phyloP scores from a whole-genome alignment of 1,140 invertebrate species.

The Aradophagus sp. region DNA sequence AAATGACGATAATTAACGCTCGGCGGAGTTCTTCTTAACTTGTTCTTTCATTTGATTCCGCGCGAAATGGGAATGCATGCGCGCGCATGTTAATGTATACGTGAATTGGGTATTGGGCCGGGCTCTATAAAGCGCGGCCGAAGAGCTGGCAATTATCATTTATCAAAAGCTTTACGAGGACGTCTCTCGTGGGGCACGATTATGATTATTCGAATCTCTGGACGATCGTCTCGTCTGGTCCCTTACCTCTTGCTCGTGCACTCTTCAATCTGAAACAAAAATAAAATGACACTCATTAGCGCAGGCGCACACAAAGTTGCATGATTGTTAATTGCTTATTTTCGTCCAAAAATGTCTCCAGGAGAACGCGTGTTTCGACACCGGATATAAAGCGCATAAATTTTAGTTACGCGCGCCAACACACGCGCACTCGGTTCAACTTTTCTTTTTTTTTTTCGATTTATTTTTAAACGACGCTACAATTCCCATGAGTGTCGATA shows the following conservation, averaged over 20 bases:
- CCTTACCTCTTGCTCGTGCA: conserved; percentile 70
- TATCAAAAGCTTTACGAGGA: conserved; percentile 53
- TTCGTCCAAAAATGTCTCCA: conserved; percentile 24
- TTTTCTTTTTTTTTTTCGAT: too few relatives aligned
- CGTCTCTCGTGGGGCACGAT: conserved; percentile 35
- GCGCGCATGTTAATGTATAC: too few relatives aligned
- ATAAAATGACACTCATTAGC: conserved; percentile 52
- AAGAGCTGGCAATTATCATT: conserved; percentile 53
- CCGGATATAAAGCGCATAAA: conserved; percentile 33
- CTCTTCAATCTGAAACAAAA: conserved; percentile 71
- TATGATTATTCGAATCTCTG: conserved; percentile 44
- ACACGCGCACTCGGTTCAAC: neutral
- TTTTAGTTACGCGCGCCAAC: conserved; percentile 9
- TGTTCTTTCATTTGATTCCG: conserved; percentile 8
- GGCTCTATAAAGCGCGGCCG: conserved; percentile 31
- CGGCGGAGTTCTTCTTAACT: conserved; percentile 5
- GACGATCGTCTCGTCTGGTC: conserved; percentile 24
- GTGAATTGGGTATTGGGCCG: conserved; percentile 22
- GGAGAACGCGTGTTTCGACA: conserved; percentile 34
- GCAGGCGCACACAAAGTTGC: conserved; percentile 38
- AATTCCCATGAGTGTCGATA: conserved; percentile 13
- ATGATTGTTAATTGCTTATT: conserved; percentile 44
- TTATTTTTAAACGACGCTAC: conserved; percentile 19
- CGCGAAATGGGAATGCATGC: too few relatives aligned
- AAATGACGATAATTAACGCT: conserved; percentile 48